These are phyloP conservation scores for Cactoblastis cactorum DNA, from an alignment of 2,888 invertebrate species.

Conservation along the genomic window DNA sequence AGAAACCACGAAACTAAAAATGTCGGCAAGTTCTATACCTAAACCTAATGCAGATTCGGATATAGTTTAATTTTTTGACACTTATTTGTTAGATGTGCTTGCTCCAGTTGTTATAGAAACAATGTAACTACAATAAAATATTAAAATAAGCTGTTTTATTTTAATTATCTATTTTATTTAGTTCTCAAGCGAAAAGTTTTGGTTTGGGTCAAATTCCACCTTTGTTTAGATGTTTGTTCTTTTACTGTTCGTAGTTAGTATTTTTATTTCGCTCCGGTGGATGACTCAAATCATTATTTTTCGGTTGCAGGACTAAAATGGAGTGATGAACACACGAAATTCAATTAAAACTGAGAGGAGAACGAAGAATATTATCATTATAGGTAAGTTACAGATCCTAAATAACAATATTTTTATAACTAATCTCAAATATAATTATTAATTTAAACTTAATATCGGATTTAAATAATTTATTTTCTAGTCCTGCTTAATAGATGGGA, in stretches of 20 bases:
- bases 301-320: constrained; percentile 45
- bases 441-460: no score
- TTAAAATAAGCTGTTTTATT: not conserved
- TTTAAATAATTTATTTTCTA: no score
- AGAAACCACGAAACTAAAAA: not conserved
- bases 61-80: not conserved
- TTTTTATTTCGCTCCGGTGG: constrained; percentile 42
- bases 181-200: constrained; percentile 35
- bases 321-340: constrained; percentile 19
- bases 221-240: constrained; percentile 27
- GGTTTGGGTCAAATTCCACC: constrained; percentile 71
- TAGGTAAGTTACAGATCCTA: not conserved
- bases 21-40: not conserved
- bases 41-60: not conserved
- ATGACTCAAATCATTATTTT: constrained; percentile 60
- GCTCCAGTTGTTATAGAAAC: not conserved
- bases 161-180: not conserved
- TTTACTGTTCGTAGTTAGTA: constrained; percentile 29
- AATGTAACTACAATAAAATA: constrained; percentile 3
- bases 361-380: not conserved
- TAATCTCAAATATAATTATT: no score
- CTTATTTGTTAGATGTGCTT: not conserved
- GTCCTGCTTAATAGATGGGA: no score
- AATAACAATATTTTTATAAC: no score
- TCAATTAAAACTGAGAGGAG: not conserved